Conservation (phyloP, 37 sponge, comb jelly and placozoan genomes). For the Oopsacas minuta region DNA sequence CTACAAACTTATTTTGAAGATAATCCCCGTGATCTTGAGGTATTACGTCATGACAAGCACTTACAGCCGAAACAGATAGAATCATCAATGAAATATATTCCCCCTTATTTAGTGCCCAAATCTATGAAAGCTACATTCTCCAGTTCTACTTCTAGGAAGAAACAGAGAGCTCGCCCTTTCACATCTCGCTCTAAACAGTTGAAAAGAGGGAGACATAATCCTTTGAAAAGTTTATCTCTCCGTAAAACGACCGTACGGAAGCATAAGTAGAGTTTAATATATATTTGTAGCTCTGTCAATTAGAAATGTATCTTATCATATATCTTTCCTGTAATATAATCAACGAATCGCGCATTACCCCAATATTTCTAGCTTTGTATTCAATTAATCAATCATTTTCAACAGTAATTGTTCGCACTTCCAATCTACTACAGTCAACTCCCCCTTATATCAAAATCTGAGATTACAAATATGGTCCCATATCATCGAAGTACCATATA, state of each 20-base stretch:
- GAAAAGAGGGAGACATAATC: neutral
- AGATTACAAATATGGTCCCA: too few species aligned
- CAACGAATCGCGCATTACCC: too few species aligned
- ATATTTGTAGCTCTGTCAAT: too few species aligned
- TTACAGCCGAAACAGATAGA: conserved; percentile 57
- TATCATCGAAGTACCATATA: too few species aligned
- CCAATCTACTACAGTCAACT: too few species aligned
- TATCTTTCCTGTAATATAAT: too few species aligned
- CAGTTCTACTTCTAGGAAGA: neutral
- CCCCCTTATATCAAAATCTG: too few species aligned
- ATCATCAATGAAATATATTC: conserved; percentile 73
- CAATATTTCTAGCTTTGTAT: too few species aligned
- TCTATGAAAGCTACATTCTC: conserved; percentile 9
- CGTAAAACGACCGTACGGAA: neutral
- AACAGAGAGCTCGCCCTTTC: neutral
- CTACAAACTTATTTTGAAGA: conserved; percentile 76
- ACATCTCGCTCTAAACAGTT: neutral
- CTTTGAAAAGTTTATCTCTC: neutral
- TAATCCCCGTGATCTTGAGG: conserved; percentile 90
- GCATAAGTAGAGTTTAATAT: neutral
- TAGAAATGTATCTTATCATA: too few species aligned
- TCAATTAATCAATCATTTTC: too few species aligned
- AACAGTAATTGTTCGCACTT: too few species aligned
- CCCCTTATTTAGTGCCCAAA: conserved; percentile 58
- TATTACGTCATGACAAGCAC: conserved; percentile 79